phyloP scores from a whole-genome alignment of 2,888 invertebrate species.

The Hanleya hanleyi region DNA sequence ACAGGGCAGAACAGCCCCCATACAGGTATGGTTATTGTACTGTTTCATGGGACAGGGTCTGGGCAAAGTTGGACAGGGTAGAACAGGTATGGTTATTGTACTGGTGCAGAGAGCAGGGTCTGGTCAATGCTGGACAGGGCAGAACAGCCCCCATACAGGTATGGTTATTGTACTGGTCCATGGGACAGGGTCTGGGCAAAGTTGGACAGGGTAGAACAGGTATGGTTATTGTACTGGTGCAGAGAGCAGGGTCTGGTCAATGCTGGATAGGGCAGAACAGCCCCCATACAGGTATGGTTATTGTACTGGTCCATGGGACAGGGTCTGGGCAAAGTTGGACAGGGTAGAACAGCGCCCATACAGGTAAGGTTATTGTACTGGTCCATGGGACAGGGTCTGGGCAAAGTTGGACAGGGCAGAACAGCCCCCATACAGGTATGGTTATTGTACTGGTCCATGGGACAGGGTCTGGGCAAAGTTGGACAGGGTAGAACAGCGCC shows the following conservation, averaged over 20 bases:
- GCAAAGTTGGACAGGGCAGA: no score
- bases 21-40: slow-evolving; percentile 84
- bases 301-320: slow-evolving; percentile 99
- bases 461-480: slow-evolving; percentile 93
- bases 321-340: slow-evolving; percentile 94
- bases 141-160: no score
- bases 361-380: no score
- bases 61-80: neutral
- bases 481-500: slow-evolving; percentile 92
- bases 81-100: neutral
- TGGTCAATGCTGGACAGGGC: no score
- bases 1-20: slow-evolving; percentile 90
- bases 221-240: neutral
- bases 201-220: slow-evolving; percentile 88
- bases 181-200: slow-evolving; percentile 96
- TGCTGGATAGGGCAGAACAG: no score
- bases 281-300: no score
- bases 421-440: no score
- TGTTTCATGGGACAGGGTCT: no score
- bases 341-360: slow-evolving; percentile 89
- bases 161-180: slow-evolving; percentile 89
- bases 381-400: no score
- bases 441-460: slow-evolving; percentile 99
- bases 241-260: neutral
- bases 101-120: neutral